Conservation (phyloP, 2,797 vertebrate genomes). For the Steatocranus sp. region DNA sequence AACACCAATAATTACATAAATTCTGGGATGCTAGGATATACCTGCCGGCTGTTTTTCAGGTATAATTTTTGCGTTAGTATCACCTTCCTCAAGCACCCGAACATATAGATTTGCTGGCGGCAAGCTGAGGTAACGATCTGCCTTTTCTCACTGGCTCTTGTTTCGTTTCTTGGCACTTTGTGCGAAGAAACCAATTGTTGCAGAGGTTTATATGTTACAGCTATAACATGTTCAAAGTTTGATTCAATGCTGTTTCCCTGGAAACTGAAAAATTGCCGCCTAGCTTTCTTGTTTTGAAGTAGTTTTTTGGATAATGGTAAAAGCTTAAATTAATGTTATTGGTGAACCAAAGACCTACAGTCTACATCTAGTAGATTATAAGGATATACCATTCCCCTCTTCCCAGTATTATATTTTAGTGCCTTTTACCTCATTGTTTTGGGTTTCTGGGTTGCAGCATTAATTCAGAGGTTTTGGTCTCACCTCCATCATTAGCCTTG, state of each 20-base stretch:
- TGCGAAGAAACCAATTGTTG: too few species aligned
- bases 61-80: constrained; percentile 32
- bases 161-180: constrained; percentile 16
- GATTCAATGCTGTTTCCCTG: background rate
- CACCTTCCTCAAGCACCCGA: constrained; percentile 16
- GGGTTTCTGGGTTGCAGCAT: background rate
- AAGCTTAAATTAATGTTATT: background rate
- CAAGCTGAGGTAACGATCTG: constrained; percentile 28
- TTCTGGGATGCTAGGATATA: constrained; percentile 40
- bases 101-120: constrained; percentile 8
- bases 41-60: constrained; percentile 45
- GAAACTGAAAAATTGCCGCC: background rate
- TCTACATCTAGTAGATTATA: background rate
- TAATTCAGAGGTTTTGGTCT: background rate
- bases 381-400: background rate
- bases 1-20: constrained; percentile 62
- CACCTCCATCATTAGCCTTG: background rate
- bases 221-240: background rate
- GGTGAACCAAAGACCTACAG: rapidly evolving
- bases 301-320: background rate
- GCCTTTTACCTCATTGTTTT: background rate
- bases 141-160: constrained; percentile 22
- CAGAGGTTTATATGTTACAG: background rate
- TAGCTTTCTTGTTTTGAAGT: background rate
- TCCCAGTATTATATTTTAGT: background rate